Evolutionary conservation across 2,113 vertebrate genomes (phyloP).

Genomic region (Isurus oxyrinchus): DNA sequence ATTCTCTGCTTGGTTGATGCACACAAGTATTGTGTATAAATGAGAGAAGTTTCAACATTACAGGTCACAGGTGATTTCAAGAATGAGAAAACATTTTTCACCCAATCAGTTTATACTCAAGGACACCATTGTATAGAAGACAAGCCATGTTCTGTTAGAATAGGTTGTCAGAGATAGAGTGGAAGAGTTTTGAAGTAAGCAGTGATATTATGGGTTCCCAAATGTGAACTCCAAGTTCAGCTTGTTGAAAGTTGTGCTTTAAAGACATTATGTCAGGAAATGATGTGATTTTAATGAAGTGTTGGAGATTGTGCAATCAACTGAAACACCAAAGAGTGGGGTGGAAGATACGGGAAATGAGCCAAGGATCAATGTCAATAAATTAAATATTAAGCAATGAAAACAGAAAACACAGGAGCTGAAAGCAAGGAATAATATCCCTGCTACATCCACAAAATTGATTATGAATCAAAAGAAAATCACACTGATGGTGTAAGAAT

Average conservation of each 20-base stretch:
- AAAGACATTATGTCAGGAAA: neutral
- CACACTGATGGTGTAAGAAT: neutral
- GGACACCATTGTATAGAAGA: neutral
- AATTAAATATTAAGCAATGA: neutral
- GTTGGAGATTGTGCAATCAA: neutral
- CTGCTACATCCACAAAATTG: neutral
- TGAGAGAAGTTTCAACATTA: neutral
- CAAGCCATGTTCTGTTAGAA: neutral
- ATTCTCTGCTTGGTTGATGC: neutral
- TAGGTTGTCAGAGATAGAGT: neutral
- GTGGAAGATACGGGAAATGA: neutral
- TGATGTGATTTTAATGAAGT: neutral
- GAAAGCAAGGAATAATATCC: neutral
- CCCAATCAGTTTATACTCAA: neutral
- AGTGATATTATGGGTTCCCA: neutral
- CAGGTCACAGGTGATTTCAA: neutral
- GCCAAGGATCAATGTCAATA: neutral
- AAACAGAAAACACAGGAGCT: neutral
- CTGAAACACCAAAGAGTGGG: neutral
- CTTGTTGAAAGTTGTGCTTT: neutral
- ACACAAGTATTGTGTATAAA: neutral
- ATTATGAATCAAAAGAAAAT: neutral
- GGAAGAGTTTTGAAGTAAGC: neutral
- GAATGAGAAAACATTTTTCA: neutral
- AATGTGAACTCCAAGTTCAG: neutral